Evolutionary conservation across 1,140 invertebrate genomes (phyloP).

Genomic region (Lepidurus packardi): DNA sequence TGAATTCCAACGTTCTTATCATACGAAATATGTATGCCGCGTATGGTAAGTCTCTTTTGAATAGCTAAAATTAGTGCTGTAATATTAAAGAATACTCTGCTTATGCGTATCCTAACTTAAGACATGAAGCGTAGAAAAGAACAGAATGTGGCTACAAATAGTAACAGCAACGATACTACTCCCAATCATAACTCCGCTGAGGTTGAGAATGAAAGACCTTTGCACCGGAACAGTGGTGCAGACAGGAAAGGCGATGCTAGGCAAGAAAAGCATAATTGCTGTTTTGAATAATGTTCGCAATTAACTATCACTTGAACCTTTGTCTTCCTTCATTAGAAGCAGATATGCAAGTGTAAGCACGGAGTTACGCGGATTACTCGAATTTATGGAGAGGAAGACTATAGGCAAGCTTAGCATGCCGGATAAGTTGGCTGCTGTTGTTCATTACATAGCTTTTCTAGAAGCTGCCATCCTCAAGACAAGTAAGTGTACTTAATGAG

Average conservation of each 20-base stretch:
- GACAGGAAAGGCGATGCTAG: neutral
- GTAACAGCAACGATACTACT: neutral
- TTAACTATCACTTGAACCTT: neutral
- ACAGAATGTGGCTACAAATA: neutral
- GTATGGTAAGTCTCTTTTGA: too few relatives aligned
- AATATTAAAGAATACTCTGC: too few relatives aligned
- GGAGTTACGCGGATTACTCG: neutral
- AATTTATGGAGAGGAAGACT: neutral
- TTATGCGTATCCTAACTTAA: neutral
- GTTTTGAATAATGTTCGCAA: neutral
- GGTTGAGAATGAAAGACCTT: neutral
- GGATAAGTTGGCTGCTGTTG: neutral
- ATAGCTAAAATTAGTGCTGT: too few relatives aligned
- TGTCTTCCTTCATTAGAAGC: neutral
- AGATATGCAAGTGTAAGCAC: neutral
- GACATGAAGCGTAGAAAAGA: neutral
- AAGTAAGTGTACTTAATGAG: neutral
- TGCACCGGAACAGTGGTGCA: neutral
- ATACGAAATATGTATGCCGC: too few relatives aligned
- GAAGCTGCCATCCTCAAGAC: neutral
- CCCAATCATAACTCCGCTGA: neutral
- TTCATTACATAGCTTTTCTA: neutral
- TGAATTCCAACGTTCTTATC: too few relatives aligned
- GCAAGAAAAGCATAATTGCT: neutral
- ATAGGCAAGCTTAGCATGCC: neutral